Base-by-base conservation (phyloP, 35 echinoderm and acorn worm genomes). In the Diadema setosum region DNA sequence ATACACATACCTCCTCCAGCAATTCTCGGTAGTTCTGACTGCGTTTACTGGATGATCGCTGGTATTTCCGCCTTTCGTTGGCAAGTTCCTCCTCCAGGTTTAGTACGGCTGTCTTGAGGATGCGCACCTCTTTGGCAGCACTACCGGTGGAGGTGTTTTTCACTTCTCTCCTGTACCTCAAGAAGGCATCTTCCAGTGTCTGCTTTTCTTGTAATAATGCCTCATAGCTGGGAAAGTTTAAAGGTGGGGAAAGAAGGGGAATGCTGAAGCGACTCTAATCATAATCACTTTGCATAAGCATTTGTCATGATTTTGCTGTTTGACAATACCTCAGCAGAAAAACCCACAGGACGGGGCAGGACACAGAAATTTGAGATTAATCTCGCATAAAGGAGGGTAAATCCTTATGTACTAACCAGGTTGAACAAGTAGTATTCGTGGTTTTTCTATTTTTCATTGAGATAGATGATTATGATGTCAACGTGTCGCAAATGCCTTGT, bases 11-110 rank as follows among this genome's bases (percentile, higher is more conserved):
- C 96, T 98, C 96, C 52, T 98, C 96, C 17, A 98, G 40, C 1
- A 98, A 58, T 39, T 85, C 70, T 44, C 89, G 94, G 40, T 94
- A 98, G 4, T 98, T 89, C 85, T 94, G 92, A 67, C 91, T 98
- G 27, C 96, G 60, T 48, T 98, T 98, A 49, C 80, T 94, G 32
- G 92, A 44, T 16, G 92, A 80, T 36, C 92, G 29, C 58, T 94
- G 91, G 37, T 88, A 84, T 57, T 98, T 98, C 26, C 91, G 85
- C 35, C 80, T 94, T 27, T 98, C 96, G 46, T 88, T 93, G 65
- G 92, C 89, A 27, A 98, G 52, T 48, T 98, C 96, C 55, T 98
- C 96, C 86, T 98, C 96, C n/a, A 94, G 88, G 86, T 98, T 98
- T 48, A 82, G 85, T 8, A 98, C 78, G 29, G 91, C 91, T 39